Evolutionary conservation across 1,140 invertebrate genomes (phyloP).

Genomic region (Diorhabda elongata): DNA sequence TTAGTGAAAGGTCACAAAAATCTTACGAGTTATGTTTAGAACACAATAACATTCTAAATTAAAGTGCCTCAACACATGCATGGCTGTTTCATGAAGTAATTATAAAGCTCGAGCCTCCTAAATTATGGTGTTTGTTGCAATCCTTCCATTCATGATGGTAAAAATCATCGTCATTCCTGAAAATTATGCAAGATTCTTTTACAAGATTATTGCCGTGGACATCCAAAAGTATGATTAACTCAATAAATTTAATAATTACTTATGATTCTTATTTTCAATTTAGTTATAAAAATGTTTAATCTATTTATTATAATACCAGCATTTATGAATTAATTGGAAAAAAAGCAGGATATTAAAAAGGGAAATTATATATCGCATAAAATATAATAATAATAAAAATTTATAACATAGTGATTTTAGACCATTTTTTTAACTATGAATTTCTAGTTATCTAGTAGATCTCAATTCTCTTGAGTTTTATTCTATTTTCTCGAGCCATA

Average conservation of each 20-base stretch:
- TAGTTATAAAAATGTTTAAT: too few relatives aligned
- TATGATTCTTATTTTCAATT: neutral
- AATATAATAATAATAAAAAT: too few relatives aligned
- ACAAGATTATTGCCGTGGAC: conserved; percentile 14
- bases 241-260: neutral
- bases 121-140: conserved; percentile 22
- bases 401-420: too few relatives aligned
- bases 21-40: conserved; percentile 22
- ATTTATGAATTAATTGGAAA: too few relatives aligned
- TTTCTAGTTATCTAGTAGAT: too few relatives aligned
- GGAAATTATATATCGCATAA: too few relatives aligned
- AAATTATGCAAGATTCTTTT: conserved; percentile 24
- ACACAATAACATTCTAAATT: conserved; percentile 27
- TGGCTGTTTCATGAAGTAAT: conserved; percentile 23
- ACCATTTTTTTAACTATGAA: too few relatives aligned
- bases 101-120: conserved; percentile 16
- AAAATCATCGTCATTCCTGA: conserved; percentile 12
- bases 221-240: neutral
- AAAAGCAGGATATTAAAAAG: too few relatives aligned
- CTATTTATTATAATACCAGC: too few relatives aligned
- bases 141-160: conserved; percentile 13
- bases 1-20: conserved; percentile 24
- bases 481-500: too few relatives aligned
- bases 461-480: too few relatives aligned
- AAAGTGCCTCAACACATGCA: conserved; percentile 26